Base-by-base conservation (phyloP, 2,797 vertebrate genomes). In the Aulostomus chinensis region DNA sequence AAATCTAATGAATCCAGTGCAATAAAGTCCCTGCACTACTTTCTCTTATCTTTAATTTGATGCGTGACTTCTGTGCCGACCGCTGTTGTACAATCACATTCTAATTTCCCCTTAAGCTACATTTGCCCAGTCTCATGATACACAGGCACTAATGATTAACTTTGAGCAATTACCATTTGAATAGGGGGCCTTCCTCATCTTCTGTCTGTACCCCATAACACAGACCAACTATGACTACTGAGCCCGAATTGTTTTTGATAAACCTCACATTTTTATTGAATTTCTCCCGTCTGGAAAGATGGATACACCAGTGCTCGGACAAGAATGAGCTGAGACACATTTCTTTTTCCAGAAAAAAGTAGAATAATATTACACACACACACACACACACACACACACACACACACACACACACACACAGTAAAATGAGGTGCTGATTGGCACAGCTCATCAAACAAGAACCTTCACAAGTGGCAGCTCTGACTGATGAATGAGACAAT, bases 81-180 rank as follows among this genome's bases (percentile, higher is more conserved):
- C 17, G 76, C 74, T 53, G 58, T 74, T 71, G 52, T 81, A 84
- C 80, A 88, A 86, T 86, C 84, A 86, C 82, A 82, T 39, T 81
- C 69, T 74, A 76, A 79, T 79, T 84, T 76, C 13, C 71, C 80
- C 86, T 81, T 72, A 84, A 88, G 86, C 84, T 21, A 76, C 71
- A 76, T 77, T 49, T 52, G 64, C 70, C 59, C 67, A 67, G 80
- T 86, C 86, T 88, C 86, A 76, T 77, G 86, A 76, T 72, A 55
- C 76, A 9, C 52, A 72, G 71, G 68, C 73, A 81, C 51, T 75
- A 73, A 84, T 88, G 86, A 88, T 88, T 88, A 88, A 86, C 83
- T 81, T 57, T 86, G 69, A 84, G 76, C 84, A 82, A 85, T 86
- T 85, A 84, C 60, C 66, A 73, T 77, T 45, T 61, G 72, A 79